phyloP scores from a whole-genome alignment of 2,113 vertebrate species.

The Oenanthe melanoleuca region DNA sequence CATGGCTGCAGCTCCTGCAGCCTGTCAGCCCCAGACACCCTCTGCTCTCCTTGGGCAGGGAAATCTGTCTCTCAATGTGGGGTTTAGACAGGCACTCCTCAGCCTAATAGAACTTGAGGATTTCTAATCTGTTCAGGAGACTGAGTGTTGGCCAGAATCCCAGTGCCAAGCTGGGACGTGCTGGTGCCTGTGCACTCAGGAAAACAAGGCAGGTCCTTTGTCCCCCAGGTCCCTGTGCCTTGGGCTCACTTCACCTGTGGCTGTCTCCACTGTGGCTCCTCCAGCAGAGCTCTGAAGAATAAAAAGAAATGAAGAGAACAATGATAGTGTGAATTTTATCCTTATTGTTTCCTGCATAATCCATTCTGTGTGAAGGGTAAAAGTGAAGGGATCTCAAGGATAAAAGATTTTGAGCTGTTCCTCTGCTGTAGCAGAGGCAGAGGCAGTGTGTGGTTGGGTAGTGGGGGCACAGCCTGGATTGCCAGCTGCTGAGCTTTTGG shows the following conservation, averaged over 20 bases:
- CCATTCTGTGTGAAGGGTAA: background rate
- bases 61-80: fast-evolving
- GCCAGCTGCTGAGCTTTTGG: background rate
- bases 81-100: background rate
- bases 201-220: background rate
- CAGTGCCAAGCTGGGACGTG: background rate
- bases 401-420: background rate
- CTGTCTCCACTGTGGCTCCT: background rate
- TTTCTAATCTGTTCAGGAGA: background rate
- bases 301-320: background rate
- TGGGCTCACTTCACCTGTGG: background rate
- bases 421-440: background rate
- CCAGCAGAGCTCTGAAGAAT: background rate
- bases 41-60: background rate
- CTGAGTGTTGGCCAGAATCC: background rate
- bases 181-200: background rate
- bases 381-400: background rate
- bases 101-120: background rate
- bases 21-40: fast-evolving
- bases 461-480: background rate
- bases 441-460: background rate
- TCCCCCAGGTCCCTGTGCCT: background rate
- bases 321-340: background rate
- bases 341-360: background rate
- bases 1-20: background rate